Evolutionary conservation across 2,797 vertebrate species (phyloP).

Genomic region (Neosilurus hyrtlii): DNA sequence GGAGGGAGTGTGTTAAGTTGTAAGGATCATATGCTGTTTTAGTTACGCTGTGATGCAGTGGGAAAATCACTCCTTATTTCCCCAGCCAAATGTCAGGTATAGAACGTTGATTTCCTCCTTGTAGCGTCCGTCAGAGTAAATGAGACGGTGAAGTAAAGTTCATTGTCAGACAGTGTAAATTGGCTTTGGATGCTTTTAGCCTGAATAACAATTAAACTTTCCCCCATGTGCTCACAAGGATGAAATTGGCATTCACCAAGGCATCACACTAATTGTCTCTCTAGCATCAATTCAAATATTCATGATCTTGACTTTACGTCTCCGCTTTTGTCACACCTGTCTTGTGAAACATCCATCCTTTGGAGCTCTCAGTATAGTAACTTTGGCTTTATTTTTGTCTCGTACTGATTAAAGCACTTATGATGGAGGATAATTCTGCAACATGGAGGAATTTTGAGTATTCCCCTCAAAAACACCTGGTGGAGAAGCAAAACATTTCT

Average conservation of each 20-base stretch:
- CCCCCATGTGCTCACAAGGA: conserved; percentile 41
- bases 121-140: conserved; percentile 34
- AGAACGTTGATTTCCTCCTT: conserved; percentile 37
- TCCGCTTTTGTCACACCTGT: conserved; percentile 29
- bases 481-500: too few relatives aligned
- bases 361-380: conserved; percentile 1
- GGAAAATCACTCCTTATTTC: conserved; percentile 24
- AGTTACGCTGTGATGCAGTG: neutral
- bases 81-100: conserved; percentile 21
- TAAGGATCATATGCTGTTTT: conserved; percentile 9
- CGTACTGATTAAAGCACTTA: conserved; percentile 37
- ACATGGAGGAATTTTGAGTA: conserved; percentile 13
- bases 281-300: conserved; percentile 38
- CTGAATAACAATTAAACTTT: conserved; percentile 52
- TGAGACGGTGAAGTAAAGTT: conserved; percentile 42
- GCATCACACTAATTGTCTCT: conserved; percentile 37
- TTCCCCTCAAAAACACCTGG: too few relatives aligned
- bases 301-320: conserved; percentile 29
- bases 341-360: conserved; percentile 20
- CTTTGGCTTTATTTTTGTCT: conserved; percentile 35
- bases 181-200: conserved; percentile 51
- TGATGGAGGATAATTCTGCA: neutral
- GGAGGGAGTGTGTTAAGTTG: neutral
- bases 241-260: conserved; percentile 50
- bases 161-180: conserved; percentile 51